A percentile compares a stretch with the other conserved stretches of the same genome.
phyloP scores from a whole-genome alignment of 2,888 invertebrate genomes.

The Tanytarsus gracilentus region DNA sequence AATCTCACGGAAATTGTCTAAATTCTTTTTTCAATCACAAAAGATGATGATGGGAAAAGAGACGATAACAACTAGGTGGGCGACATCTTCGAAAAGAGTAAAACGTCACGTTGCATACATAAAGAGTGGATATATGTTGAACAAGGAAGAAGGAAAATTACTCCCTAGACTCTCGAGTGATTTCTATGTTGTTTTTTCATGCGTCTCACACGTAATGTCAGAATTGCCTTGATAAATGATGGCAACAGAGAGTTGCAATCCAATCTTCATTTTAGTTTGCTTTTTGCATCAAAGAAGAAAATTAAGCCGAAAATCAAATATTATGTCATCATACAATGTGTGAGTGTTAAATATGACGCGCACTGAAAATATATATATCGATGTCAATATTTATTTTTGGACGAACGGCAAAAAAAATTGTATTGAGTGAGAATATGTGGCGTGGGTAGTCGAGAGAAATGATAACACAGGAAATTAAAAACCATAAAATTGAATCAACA shows the following conservation, averaged over 20 bases:
- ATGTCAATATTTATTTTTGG: not conserved
- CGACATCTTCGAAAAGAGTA: not conserved
- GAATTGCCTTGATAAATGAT: constrained; percentile 27
- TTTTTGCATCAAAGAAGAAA: not conserved
- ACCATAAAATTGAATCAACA: constrained; percentile 24
- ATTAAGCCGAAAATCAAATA: no score
- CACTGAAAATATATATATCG: no score
- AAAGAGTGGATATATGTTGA: constrained; percentile 22
- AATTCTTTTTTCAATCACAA: not conserved
- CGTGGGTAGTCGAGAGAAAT: constrained; percentile 3
- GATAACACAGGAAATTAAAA: constrained; percentile 28
- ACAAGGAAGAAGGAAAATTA: constrained; percentile 17
- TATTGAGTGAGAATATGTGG: not conserved
- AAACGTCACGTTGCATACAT: constrained; percentile 28
- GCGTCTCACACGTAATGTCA: constrained; percentile 5
- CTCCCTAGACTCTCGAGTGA: constrained; percentile 25
- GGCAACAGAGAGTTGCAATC: no score
- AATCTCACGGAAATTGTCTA: not conserved
- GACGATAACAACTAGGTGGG: not conserved
- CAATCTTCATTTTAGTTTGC: not conserved
- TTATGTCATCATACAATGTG: not conserved
- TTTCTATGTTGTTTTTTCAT: constrained; percentile 12
- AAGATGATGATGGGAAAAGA: not conserved
- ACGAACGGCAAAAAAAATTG: not conserved
- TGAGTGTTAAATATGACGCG: not conserved